Evolutionary conservation across 2,888 invertebrate genomes (phyloP).

Genomic region (Coenonympha arcania): DNA sequence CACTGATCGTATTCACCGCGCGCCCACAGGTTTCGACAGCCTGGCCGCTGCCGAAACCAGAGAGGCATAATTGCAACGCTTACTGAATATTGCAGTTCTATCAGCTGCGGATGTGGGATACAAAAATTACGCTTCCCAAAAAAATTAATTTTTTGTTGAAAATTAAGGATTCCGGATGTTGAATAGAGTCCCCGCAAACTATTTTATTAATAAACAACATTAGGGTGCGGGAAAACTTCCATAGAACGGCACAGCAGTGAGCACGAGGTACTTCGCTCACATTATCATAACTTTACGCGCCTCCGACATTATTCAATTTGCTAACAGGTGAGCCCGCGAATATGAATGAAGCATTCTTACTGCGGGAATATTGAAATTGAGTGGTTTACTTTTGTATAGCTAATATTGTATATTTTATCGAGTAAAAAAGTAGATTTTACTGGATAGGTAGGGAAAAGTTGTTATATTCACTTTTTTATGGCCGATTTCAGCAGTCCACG

Average conservation of each 20-base stretch:
- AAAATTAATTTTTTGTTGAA: too few species aligned
- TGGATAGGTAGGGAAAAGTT: neutral
- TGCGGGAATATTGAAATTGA: slow-evolving; percentile 34
- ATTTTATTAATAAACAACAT: slow-evolving; percentile 1
- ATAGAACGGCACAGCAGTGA: slow-evolving; percentile 7
- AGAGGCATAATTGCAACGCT: too few species aligned
- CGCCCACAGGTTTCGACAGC: too few species aligned
- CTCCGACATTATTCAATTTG: slow-evolving; percentile 66
- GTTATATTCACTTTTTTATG: neutral
- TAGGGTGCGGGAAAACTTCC: slow-evolving; percentile 9
- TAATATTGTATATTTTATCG: neutral
- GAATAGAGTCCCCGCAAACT: neutral
- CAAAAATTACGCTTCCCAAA: too few species aligned
- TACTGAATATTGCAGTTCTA: too few species aligned
- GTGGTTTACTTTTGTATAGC: slow-evolving; percentile 27
- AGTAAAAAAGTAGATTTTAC: neutral
- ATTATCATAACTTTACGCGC: slow-evolving; percentile 67
- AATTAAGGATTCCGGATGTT: too few species aligned
- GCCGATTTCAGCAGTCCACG: too few species aligned
- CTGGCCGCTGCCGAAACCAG: too few species aligned
- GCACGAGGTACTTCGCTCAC: slow-evolving; percentile 32
- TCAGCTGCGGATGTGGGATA: too few species aligned
- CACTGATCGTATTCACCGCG: too few species aligned
- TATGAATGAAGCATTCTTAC: slow-evolving; percentile 44
- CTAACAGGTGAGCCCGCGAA: slow-evolving; percentile 58